phyloP scores from a whole-genome alignment of 1,140 invertebrate genomes.

The Dendroctonus ponderosae region DNA sequence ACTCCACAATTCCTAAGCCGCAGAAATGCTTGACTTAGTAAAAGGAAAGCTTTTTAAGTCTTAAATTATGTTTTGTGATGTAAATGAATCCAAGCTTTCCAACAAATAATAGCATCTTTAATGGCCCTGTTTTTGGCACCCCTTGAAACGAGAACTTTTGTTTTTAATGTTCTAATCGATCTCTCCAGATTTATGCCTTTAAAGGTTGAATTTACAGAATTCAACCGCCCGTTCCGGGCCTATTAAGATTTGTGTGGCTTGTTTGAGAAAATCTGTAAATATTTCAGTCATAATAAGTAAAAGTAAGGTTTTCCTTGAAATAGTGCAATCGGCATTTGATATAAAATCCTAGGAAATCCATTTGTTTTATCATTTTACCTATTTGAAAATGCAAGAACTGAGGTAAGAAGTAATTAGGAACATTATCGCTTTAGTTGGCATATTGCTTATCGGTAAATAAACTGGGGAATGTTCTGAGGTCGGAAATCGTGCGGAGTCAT shows the following conservation, averaged over 20 bases:
- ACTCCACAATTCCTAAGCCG: no score
- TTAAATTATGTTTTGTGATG: conserved; percentile 20
- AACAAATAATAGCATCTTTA: conserved; percentile 16
- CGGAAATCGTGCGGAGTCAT: conserved; percentile 26
- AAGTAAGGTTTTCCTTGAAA: no score
- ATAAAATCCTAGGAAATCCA: no score
- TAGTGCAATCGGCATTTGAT: no score
- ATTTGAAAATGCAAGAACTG: not conserved
- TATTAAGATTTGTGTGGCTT: no score
- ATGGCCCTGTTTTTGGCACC: conserved; percentile 23
- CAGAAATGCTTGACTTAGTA: conserved; percentile 3
- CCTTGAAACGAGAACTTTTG: conserved; percentile 8
- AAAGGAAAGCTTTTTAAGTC: conserved; percentile 19
- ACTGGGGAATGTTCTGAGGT: conserved; percentile 26
- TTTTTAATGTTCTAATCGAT: conserved; percentile 10
- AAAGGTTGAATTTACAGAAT: not conserved
- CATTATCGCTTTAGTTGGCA: not conserved
- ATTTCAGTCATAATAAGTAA: no score
- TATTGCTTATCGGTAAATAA: conserved; percentile 33
- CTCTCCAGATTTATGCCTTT: not conserved
- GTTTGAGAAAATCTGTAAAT: no score
- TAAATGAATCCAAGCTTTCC: conserved; percentile 11
- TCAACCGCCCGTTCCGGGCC: no score
- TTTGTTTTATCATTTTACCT: no score
- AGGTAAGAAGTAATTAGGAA: not conserved